Evolutionary conservation across 2,797 vertebrate genomes (phyloP).

Genomic region (Pangasius krempfi): DNA sequence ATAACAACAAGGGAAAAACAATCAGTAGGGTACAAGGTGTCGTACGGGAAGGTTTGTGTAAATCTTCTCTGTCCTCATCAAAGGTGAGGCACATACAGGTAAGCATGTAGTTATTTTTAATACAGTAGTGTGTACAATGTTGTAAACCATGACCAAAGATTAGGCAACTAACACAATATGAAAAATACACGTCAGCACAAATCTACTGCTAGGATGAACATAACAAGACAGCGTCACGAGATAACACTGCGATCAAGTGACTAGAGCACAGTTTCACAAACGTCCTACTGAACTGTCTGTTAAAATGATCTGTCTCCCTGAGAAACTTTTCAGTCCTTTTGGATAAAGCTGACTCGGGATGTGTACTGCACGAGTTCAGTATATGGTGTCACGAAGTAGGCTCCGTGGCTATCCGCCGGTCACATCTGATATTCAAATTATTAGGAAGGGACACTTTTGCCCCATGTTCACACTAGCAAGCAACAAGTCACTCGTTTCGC

Average conservation of each 20-base stretch:
- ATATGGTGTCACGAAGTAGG: background rate
- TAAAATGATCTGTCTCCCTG: background rate
- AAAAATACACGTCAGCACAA: background rate
- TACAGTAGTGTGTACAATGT: background rate
- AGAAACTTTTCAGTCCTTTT: background rate
- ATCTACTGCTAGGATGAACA: background rate
- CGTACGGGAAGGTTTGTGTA: background rate
- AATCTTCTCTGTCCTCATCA: background rate
- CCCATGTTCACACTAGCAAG: background rate
- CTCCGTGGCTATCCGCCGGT: background rate
- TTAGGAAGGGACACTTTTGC: background rate
- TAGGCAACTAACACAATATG: background rate
- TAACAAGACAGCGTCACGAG: background rate
- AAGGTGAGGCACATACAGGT: background rate
- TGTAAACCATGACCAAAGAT: background rate
- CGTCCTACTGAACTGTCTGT: background rate
- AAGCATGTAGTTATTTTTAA: background rate
- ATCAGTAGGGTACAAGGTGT: background rate
- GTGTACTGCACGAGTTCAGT: too few species aligned
- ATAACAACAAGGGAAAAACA: background rate
- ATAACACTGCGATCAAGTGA: background rate
- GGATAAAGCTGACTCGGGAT: too few species aligned
- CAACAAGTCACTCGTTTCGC: background rate
- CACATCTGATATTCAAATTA: slow-evolving; percentile 7
- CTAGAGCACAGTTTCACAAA: background rate